Evolutionary conservation across 2,113 vertebrate species (phyloP).

Genomic region (Xenopus borealis): DNA sequence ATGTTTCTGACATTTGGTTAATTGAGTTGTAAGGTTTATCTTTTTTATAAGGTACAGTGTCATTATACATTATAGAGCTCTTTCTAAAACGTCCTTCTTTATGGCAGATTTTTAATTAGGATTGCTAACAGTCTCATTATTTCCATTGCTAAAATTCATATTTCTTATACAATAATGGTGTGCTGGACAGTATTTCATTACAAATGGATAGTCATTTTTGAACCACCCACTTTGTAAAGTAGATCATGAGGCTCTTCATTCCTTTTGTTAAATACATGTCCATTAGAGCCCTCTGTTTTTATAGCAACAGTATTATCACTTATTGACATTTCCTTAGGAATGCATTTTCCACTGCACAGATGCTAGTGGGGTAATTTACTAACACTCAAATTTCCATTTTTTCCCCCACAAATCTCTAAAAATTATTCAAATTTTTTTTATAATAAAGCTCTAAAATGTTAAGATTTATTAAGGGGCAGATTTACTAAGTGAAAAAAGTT

Average conservation of each 20-base stretch:
- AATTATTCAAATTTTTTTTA: no score
- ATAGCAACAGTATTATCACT: no score
- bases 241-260: neutral
- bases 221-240: constrained; percentile 10
- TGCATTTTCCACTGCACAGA: no score
- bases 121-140: constrained; percentile 38
- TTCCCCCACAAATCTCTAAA: no score
- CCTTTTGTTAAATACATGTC: no score
- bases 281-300: no score
- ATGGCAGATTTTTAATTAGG: constrained; percentile 43
- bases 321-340: no score
- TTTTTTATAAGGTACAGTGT: constrained; percentile 41
- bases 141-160: constrained; percentile 38
- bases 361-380: no score
- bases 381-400: no score
- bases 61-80: constrained; percentile 43
- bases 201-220: neutral
- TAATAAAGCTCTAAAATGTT: no score
- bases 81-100: constrained; percentile 40
- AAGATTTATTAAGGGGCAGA: no score
- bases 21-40: constrained; percentile 47
- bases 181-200: constrained; percentile 8
- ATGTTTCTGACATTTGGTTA: constrained; percentile 42
- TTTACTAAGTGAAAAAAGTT: no score
- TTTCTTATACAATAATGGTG: constrained; percentile 25